These are phyloP conservation scores for Trilocha varians DNA, from an alignment of 2,888 invertebrate species.

Conservation along the genomic window DNA sequence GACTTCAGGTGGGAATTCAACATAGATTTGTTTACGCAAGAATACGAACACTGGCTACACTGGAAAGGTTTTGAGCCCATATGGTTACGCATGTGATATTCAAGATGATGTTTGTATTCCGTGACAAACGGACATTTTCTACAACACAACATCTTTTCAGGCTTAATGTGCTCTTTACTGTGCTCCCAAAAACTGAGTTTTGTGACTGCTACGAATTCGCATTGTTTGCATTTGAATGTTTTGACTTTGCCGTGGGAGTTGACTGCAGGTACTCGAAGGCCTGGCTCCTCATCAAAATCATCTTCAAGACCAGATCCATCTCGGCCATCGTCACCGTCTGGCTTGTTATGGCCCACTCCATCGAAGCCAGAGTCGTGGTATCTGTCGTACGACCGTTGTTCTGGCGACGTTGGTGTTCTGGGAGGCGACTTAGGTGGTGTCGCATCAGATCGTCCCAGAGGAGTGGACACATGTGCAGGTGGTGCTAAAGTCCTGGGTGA, in stretches of 20 bases:
- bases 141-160: constrained; percentile 92
- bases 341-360: constrained; percentile 35
- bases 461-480: constrained; percentile 50
- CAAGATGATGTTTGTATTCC: constrained; percentile 98
- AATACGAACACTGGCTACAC: constrained; percentile 90
- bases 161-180: constrained; percentile 90
- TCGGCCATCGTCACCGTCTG: constrained; percentile 57
- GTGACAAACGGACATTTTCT: constrained; percentile 97
- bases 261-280: constrained; percentile 75
- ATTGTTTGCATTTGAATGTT: constrained; percentile 94
- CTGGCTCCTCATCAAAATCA: constrained; percentile 73
- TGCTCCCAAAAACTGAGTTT: constrained; percentile 97
- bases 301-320: constrained; percentile 63
- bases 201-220: constrained; percentile 86
- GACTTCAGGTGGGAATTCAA: constrained; percentile 98
- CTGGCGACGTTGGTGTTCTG: constrained; percentile 46
- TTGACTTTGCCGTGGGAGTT: constrained; percentile 89
- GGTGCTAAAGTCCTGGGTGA: constrained; percentile 45
- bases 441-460: constrained; percentile 46
- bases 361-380: constrained; percentile 70
- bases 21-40: constrained; percentile 99
- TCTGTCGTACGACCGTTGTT: constrained; percentile 49
- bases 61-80: constrained; percentile 96
- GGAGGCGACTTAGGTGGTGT: constrained; percentile 64
- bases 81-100: constrained; percentile 97